Percentiles rank a stretch among this genome's conserved stretches.
Evolutionary conservation across 1,140 invertebrate species (phyloP).

Genomic region (Caenorhabditis brenneri): DNA sequence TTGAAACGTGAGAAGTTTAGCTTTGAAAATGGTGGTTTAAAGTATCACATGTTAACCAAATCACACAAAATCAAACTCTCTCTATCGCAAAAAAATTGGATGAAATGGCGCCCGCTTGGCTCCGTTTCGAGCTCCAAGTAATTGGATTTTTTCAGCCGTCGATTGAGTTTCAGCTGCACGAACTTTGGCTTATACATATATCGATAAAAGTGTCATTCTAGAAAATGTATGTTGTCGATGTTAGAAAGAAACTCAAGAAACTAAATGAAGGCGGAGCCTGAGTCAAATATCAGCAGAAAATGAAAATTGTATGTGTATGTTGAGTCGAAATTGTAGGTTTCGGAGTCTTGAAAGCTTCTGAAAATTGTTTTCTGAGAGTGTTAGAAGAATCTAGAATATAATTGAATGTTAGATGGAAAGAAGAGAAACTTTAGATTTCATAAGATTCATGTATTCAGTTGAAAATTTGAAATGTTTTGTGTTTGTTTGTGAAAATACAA

Average conservation of each 20-base stretch:
- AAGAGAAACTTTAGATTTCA: neutral
- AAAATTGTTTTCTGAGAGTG: no score
- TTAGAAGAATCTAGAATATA: no score
- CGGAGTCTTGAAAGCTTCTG: neutral
- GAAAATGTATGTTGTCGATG: no score
- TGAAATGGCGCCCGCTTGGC: neutral
- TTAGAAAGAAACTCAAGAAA: no score
- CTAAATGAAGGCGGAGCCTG: neutral
- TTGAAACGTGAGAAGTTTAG: neutral
- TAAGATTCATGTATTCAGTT: neutral
- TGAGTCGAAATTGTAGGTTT: neutral
- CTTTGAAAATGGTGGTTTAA: neutral
- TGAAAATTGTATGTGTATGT: no score
- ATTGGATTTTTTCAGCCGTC: conserved; percentile 19
- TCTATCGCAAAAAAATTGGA: neutral
- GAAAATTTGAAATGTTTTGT: conserved; percentile 30
- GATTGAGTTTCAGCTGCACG: conserved; percentile 26
- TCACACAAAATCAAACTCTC: neutral
- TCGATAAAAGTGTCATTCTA: neutral
- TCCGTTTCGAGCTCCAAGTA: neutral
- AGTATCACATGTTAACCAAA: neutral
- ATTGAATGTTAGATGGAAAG: neutral
- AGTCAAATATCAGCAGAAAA: neutral
- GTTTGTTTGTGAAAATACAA: neutral
- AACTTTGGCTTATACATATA: conserved; percentile 15